Evolutionary conservation across 2,888 invertebrate genomes (phyloP), one percentile per base, ranked within the genome.

Genomic region (Epinotia demarniana): DNA sequence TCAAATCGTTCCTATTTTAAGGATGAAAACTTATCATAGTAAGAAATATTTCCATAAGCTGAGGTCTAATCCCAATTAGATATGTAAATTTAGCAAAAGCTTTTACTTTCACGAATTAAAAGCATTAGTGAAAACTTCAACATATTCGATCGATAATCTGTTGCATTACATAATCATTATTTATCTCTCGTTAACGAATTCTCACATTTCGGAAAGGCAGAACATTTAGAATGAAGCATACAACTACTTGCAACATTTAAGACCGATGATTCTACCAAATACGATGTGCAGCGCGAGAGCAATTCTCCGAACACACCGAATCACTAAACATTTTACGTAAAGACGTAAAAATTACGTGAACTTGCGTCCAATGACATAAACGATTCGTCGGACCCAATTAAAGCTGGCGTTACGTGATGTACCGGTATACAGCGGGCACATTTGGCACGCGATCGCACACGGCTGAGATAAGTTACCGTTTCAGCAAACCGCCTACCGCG

Each of bases 351-450:
- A 80, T 81, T 80, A 81, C 81, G 81, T 79, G 79, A 81, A 80
- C 80, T 79, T 80, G 78, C 80, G 80, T 79, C 78, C 84, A 84
- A 84, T 88, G 87, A 89, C 83, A 87, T 86, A 88, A 88, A 84
- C 84, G 82, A 88, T 88, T 86, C 81, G 85, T 82, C 80, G 77
- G 79, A 83, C 79, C 77, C 83, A 85, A 86, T 87, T 85, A 83
- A 80, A 78, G 77, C 81, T 82, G 82, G 83, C 84, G 84, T 86
- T 82, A 86, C 83, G 79, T 81, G 84, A 85, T 85, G 85, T 85
- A 84, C 84, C 86, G 85, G 81, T 80, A 78, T 9, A 8, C 79
- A 83, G 81, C 84, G 84, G 85, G 80, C 83, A 84, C 81, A 85
- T 81, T 82, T 80, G 81, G 84, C 86, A 86, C 87, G 87, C 87